A percentile compares a stretch with the other conserved stretches of the same genome.
Conservation (phyloP, 2,888 invertebrate genomes). For the Lysandra bellargus region DNA sequence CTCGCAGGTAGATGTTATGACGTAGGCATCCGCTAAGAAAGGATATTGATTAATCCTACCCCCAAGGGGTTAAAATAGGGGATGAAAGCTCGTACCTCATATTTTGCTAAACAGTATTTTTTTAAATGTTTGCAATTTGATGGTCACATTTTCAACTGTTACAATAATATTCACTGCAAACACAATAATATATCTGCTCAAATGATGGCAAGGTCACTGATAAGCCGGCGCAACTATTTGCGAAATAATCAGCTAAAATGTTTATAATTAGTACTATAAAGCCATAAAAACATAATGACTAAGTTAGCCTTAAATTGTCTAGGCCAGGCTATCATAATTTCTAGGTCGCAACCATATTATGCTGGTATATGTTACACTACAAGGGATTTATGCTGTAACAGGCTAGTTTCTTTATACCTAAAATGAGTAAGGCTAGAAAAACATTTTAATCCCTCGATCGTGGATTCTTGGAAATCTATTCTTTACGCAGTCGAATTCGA, state of each 20-base stretch:
- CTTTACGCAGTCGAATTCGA: no score
- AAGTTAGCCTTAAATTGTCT: constrained; percentile 6
- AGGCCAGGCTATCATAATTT: background rate
- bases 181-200: background rate
- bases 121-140: background rate
- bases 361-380: constrained; percentile 4
- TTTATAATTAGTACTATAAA: constrained; percentile 6
- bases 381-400: background rate
- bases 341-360: background rate
- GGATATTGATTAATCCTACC: no score
- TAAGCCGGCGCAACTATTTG: constrained; percentile 29
- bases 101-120: background rate
- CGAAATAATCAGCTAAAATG: constrained; percentile 9
- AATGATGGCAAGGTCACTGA: constrained; percentile 32
- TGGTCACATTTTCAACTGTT: background rate
- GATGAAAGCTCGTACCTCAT: no score
- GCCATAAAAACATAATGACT: background rate
- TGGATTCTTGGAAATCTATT: no score
- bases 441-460: no score
- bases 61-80: no score
- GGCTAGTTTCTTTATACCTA: background rate
- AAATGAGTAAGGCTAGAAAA: no score
- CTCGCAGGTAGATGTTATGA: no score
- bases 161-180: background rate
- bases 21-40: no score